These are phyloP conservation scores for Dendrolimus kikuchii DNA, from an alignment of 1,140 invertebrate species.

Conservation along the genomic window DNA sequence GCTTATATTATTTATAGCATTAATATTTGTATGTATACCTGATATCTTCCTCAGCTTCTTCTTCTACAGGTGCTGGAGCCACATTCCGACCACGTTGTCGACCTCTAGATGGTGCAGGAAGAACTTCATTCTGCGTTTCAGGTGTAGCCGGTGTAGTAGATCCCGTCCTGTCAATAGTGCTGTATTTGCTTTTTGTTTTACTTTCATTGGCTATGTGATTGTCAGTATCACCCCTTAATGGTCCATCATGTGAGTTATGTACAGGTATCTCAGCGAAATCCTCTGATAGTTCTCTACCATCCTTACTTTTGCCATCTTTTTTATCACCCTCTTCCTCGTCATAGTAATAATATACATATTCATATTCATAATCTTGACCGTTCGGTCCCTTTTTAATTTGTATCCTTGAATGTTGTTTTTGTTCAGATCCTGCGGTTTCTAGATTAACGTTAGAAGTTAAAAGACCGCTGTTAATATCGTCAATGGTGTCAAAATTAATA, in stretches of 20 bases:
- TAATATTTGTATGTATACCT: slow-evolving; percentile 38
- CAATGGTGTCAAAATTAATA: slow-evolving; percentile 65
- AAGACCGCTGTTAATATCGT: slow-evolving; percentile 64
- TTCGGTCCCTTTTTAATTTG: slow-evolving; percentile 92
- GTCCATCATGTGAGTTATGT: slow-evolving; percentile 74
- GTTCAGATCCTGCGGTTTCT: slow-evolving; percentile 66
- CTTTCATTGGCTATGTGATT: slow-evolving; percentile 59
- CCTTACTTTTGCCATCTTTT: slow-evolving; percentile 47
- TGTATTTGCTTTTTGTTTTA: slow-evolving; percentile 76
- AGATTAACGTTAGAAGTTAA: slow-evolving; percentile 63
- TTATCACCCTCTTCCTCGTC: slow-evolving; percentile 83
- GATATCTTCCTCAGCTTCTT: slow-evolving; percentile 66
- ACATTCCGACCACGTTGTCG: slow-evolving; percentile 75
- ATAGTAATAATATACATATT: slow-evolving; percentile 93
- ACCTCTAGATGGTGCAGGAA: slow-evolving; percentile 72
- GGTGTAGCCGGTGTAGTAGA: slow-evolving; percentile 45
- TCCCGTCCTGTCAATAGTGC: slow-evolving; percentile 76
- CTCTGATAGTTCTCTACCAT: slow-evolving; percentile 35
- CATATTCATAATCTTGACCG: slow-evolving; percentile 92
- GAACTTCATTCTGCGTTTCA: slow-evolving; percentile 77
- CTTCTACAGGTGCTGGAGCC: slow-evolving; percentile 64
- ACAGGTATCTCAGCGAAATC: slow-evolving; percentile 23
- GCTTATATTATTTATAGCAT: slow-evolving; percentile 8
- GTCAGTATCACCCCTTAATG: slow-evolving; percentile 66
- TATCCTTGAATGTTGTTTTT: slow-evolving; percentile 77